Percentiles rank a stretch among this genome's conserved stretches.
These are phyloP conservation scores for Chloroceryle inda DNA, from an alignment of 2,797 vertebrate genomes.

Conservation along the genomic window DNA sequence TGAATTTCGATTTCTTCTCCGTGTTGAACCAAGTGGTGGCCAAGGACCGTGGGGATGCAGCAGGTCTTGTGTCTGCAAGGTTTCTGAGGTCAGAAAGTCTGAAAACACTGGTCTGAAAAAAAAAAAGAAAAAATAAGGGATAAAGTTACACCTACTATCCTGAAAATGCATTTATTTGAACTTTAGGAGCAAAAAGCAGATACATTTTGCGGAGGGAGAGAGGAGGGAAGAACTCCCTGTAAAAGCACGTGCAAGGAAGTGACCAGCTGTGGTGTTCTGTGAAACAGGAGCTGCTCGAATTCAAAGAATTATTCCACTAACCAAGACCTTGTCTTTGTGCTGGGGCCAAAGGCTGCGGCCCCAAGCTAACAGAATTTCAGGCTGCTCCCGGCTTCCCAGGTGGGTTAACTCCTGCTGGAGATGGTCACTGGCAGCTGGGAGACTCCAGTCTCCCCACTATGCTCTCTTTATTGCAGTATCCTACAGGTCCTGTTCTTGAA, in stretches of 20 bases:
- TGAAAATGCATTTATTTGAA: not conserved
- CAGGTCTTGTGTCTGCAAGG: not conserved
- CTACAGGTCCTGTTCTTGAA: fast-evolving
- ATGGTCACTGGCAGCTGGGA: not conserved
- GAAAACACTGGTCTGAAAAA: not conserved
- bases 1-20: not conserved
- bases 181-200: not conserved
- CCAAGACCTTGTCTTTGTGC: not conserved
- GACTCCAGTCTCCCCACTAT: not conserved
- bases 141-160: not conserved
- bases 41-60: not conserved
- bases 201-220: not conserved
- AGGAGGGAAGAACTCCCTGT: not conserved
- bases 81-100: not conserved
- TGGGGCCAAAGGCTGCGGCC: not conserved
- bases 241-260: not conserved
- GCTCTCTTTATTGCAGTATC: fast-evolving
- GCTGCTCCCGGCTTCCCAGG: not conserved
- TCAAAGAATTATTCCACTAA: not conserved
- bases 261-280: slow-evolving; percentile 12
- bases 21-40: not conserved
- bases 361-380: not conserved
- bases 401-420: not conserved
- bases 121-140: not conserved
- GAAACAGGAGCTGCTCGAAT: slow-evolving; percentile 28